Evolutionary conservation across 2,797 vertebrate genomes (phyloP).

Genomic region (Chloroceryle inda): DNA sequence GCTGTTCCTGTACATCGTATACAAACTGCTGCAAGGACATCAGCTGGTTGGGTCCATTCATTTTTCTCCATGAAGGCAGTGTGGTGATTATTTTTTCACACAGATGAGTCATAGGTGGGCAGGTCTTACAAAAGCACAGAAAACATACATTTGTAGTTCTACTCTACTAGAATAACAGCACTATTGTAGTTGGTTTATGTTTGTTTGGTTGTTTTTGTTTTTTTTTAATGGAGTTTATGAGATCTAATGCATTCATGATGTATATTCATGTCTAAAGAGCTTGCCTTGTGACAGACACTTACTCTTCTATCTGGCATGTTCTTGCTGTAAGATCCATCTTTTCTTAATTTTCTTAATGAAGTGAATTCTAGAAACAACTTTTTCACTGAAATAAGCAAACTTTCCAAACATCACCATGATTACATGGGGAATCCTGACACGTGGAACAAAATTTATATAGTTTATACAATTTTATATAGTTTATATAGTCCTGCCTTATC

Average conservation of each 20-base stretch:
- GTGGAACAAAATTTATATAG: background rate
- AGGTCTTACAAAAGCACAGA: constrained; percentile 81
- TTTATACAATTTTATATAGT: too few species aligned
- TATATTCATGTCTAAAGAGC: background rate
- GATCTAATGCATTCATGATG: background rate
- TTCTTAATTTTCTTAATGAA: background rate
- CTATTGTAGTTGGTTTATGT: background rate
- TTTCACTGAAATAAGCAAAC: background rate
- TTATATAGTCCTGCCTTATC: background rate
- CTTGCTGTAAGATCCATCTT: background rate
- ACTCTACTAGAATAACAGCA: background rate
- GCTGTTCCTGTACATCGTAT: constrained; percentile 92
- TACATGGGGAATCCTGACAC: background rate
- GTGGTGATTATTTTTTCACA: constrained; percentile 91
- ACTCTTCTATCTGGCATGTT: background rate
- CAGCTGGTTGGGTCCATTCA: constrained; percentile 95
- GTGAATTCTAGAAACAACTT: background rate
- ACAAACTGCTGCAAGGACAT: constrained; percentile 97
- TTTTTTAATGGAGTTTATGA: background rate
- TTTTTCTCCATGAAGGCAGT: constrained; percentile 94
- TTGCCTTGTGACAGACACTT: background rate
- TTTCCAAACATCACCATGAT: background rate
- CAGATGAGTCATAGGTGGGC: constrained; percentile 89
- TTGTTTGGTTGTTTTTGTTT: background rate
- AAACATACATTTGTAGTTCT: background rate